Percentiles rank a stretch among this genome's conserved stretches.
phyloP scores from a whole-genome alignment of 2,888 invertebrate genomes.

The Lasioglossum figueresi region DNA sequence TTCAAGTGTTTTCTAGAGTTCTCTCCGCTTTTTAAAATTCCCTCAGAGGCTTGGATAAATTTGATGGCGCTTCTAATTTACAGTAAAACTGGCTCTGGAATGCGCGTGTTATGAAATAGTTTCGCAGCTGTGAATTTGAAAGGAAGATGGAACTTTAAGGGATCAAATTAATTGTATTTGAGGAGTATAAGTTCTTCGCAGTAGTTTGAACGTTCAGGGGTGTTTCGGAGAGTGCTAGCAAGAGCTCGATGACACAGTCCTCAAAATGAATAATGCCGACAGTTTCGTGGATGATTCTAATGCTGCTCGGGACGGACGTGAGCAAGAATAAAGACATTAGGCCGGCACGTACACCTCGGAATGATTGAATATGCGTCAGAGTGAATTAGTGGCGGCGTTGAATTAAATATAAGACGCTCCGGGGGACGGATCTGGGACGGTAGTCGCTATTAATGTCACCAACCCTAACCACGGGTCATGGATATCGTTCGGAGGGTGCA shows the following conservation, averaged over 20 bases:
- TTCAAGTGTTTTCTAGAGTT: neutral
- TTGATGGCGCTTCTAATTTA: neutral
- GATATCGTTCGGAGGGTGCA: constrained; percentile 78
- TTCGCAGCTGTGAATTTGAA: neutral
- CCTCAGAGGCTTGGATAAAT: neutral
- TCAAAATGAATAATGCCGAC: constrained; percentile 3
- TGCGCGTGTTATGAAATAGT: neutral
- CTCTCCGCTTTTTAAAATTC: neutral
- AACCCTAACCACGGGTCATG: constrained; percentile 76
- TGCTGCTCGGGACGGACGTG: constrained; percentile 29
- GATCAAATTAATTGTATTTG: neutral
- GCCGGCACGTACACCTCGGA: constrained; percentile 59
- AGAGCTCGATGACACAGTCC: constrained; percentile 4
- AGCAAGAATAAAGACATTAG: constrained; percentile 66
- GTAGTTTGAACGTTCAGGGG: neutral
- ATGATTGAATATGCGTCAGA: constrained; percentile 78
- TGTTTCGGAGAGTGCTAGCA: neutral
- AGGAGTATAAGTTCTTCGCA: neutral
- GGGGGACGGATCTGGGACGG: constrained; percentile 70
- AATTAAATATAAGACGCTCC: constrained; percentile 80
- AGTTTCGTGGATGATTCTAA: constrained; percentile 9
- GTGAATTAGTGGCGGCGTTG: constrained; percentile 78
- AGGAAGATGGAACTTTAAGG: neutral
- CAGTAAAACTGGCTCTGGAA: neutral
- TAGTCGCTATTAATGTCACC: constrained; percentile 80